phyloP scores from a whole-genome alignment of 2,797 vertebrate genomes.

The Erithacus rubecula region DNA sequence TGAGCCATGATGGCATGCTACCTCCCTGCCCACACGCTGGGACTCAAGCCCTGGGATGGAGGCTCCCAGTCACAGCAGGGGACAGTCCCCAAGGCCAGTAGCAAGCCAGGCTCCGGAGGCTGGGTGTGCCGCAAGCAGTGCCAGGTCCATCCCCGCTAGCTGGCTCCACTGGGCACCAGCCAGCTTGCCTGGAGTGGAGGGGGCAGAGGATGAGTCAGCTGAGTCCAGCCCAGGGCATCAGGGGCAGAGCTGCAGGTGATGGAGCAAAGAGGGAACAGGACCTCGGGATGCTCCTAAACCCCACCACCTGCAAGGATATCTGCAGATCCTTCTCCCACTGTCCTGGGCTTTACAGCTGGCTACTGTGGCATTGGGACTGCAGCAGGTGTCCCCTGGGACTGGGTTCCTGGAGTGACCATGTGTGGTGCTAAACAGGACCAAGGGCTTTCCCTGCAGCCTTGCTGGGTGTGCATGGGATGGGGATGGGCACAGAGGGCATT shows the following conservation, averaged over 20 bases:
- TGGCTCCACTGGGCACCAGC: neutral
- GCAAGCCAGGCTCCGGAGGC: neutral
- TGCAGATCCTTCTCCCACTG: neutral
- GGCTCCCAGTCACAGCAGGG: neutral
- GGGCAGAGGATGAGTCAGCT: conserved; percentile 14
- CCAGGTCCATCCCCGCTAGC: accelerated
- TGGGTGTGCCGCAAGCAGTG: neutral
- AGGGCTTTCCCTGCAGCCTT: neutral
- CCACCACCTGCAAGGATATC: neutral
- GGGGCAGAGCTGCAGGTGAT: neutral
- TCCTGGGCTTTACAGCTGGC: neutral
- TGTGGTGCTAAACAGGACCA: neutral
- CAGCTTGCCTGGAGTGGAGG: neutral
- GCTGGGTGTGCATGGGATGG: neutral
- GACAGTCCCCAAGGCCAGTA: neutral
- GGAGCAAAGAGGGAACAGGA: neutral
- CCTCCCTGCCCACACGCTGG: accelerated
- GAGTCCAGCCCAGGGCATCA: neutral
- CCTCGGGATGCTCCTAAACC: accelerated
- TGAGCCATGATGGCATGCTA: neutral
- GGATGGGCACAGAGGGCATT: neutral
- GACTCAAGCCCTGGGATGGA: accelerated
- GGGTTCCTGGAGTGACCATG: neutral
- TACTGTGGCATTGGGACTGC: neutral
- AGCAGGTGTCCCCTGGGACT: accelerated